These are phyloP conservation scores for Hyles lineata DNA, from an alignment of 2,888 invertebrate species.

Conservation along the genomic window DNA sequence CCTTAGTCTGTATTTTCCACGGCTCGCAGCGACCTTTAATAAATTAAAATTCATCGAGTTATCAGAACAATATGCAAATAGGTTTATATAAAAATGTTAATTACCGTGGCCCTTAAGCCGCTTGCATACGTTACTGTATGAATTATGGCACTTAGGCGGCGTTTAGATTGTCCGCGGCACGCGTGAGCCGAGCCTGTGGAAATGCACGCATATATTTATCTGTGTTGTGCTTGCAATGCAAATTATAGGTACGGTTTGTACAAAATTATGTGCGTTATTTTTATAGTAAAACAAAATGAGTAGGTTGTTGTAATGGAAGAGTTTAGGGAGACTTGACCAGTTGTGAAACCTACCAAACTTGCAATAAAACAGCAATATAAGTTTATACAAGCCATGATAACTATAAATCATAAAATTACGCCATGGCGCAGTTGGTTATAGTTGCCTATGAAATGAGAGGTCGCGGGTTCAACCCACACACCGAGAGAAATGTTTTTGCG, in stretches of 20 bases:
- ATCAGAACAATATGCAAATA: constrained; percentile 68
- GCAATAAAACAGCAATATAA: too few relatives aligned
- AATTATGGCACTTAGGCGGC: constrained; percentile 13
- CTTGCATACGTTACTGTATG: constrained; percentile 28
- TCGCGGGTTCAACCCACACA: too few relatives aligned
- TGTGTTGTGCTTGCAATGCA: constrained; percentile 15
- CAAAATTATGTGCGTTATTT: not conserved
- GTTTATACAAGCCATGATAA: too few relatives aligned
- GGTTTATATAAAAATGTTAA: constrained; percentile 69
- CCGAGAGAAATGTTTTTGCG: too few relatives aligned
- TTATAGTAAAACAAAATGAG: not conserved
- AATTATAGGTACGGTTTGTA: constrained; percentile 9
- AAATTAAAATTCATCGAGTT: constrained; percentile 67
- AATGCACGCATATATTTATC: constrained; percentile 22
- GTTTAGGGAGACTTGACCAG: too few relatives aligned
- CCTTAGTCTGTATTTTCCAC: constrained; percentile 44
- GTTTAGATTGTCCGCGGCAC: constrained; percentile 21
- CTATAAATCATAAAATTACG: too few relatives aligned
- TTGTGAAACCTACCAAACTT: too few relatives aligned
- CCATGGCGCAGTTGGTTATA: too few relatives aligned
- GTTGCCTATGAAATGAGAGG: too few relatives aligned
- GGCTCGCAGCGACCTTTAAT: constrained; percentile 55
- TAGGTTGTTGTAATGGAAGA: too few relatives aligned
- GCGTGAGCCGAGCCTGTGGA: constrained; percentile 11
- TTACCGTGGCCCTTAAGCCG: constrained; percentile 42